These are phyloP conservation scores for Blastobasis adustella DNA, from an alignment of 2,888 invertebrate genomes.

Conservation along the genomic window DNA sequence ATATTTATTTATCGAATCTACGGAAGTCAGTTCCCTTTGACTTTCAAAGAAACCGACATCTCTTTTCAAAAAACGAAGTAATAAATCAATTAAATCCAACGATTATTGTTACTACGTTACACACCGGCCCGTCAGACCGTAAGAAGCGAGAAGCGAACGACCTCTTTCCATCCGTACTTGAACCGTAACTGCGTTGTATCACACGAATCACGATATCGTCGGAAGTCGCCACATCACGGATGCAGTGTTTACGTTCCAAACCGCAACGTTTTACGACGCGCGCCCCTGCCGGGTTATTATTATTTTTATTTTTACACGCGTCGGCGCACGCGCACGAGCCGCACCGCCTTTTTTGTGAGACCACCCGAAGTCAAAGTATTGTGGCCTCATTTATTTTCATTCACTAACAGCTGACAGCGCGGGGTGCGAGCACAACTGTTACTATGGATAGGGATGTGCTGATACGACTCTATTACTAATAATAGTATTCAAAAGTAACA, in stretches of 20 bases:
- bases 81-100: too few relatives aligned
- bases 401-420: constrained; percentile 13
- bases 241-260: constrained; percentile 60
- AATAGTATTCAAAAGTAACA: too few relatives aligned
- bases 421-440: constrained; percentile 2
- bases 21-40: too few relatives aligned
- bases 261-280: constrained; percentile 51
- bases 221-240: constrained; percentile 56
- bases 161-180: not conserved
- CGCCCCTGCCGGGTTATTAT: constrained; percentile 51
- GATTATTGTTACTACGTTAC: too few relatives aligned
- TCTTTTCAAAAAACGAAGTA: too few relatives aligned
- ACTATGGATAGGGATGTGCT: too few relatives aligned
- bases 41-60: too few relatives aligned
- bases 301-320: constrained; percentile 58
- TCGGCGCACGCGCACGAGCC: constrained; percentile 13
- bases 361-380: constrained; percentile 44
- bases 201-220: constrained; percentile 29
- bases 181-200: constrained; percentile 16
- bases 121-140: too few relatives aligned
- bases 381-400: constrained; percentile 18
- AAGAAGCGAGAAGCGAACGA: not conserved
- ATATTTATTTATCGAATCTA: too few relatives aligned
- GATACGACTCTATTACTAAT: too few relatives aligned
- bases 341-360: constrained; percentile 36